These are phyloP conservation scores for Marcusenius ussheri DNA, from an alignment of 2,113 vertebrate genomes.

Conservation along the genomic window DNA sequence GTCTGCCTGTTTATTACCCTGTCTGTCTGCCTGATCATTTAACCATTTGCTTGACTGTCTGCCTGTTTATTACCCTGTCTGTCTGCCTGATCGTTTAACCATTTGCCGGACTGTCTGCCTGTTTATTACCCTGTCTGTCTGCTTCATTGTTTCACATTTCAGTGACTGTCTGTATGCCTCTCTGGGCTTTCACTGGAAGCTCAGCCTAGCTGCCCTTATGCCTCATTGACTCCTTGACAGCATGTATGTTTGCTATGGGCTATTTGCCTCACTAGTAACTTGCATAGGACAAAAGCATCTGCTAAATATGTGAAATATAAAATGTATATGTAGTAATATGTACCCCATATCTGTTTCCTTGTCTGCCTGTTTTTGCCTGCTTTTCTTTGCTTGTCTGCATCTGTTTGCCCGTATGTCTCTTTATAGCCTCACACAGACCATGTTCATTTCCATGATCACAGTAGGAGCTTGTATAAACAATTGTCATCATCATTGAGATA, in stretches of 20 bases:
- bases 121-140: neutral
- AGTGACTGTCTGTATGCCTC: neutral
- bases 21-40: neutral
- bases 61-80: neutral
- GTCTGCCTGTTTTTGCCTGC: neutral
- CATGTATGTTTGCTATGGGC: neutral
- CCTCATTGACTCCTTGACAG: neutral
- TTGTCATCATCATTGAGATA: neutral
- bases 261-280: neutral
- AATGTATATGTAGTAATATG: neutral
- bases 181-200: neutral
- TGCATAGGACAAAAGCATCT: neutral
- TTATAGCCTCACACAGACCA: neutral
- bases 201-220: neutral
- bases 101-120: neutral
- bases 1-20: neutral
- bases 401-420: neutral
- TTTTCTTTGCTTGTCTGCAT: neutral
- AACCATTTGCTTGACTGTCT: neutral
- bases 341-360: neutral
- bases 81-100: neutral
- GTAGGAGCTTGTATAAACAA: neutral
- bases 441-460: neutral
- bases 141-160: neutral
- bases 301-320: neutral